Evolutionary conservation across 1,140 invertebrate species (phyloP).

Genomic region (Nebria ingens): DNA sequence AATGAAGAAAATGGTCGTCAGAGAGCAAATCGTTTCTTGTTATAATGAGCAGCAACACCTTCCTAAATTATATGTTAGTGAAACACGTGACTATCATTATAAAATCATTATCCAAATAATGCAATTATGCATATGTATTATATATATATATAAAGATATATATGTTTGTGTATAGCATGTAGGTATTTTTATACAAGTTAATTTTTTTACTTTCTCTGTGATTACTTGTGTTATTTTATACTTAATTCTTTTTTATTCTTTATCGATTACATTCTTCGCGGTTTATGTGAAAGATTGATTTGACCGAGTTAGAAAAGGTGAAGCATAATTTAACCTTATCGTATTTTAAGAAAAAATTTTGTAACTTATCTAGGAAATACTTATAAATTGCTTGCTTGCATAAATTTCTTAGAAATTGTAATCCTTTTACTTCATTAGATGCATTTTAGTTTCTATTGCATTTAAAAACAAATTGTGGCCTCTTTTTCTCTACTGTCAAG

Average conservation of each 20-base stretch:
- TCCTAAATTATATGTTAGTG: neutral
- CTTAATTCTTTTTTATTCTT: neutral
- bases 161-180: neutral
- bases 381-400: no score
- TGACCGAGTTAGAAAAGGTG: no score
- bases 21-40: neutral
- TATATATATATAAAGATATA: neutral
- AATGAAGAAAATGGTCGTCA: neutral
- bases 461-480: no score
- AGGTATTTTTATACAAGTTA: neutral
- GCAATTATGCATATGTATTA: no score
- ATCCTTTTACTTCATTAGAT: no score
- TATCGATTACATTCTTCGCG: neutral
- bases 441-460: no score
- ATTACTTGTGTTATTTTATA: neutral
- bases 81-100: constrained; percentile 1
- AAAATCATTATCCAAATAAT: neutral
- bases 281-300: no score
- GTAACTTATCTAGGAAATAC: no score
- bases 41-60: neutral
- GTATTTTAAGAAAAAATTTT: no score
- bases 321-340: no score
- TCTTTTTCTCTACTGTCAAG: no score
- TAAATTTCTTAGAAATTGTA: no score
- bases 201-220: neutral